Percentiles rank a stretch among this genome's conserved stretches.
Evolutionary conservation across 2,888 invertebrate genomes (phyloP).

Genomic region (Nymphalis urticae): DNA sequence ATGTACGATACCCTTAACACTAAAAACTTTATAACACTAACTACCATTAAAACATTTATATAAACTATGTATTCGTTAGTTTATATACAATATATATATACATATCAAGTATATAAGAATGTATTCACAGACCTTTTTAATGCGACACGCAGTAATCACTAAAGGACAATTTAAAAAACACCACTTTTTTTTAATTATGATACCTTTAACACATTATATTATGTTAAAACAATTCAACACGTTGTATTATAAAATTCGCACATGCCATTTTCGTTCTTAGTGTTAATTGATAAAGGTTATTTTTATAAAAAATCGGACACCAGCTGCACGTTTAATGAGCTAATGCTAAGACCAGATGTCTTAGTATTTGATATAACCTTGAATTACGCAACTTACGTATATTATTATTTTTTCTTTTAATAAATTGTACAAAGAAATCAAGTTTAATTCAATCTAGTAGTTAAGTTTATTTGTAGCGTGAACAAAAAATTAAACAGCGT

Average conservation of each 20-base stretch:
- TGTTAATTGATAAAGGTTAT: not conserved
- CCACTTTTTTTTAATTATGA: not conserved
- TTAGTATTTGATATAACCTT: slow-evolving; percentile 26
- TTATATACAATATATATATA: no score
- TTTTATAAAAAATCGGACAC: not conserved
- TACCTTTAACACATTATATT: slow-evolving; percentile 2
- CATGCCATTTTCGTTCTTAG: slow-evolving; percentile 8
- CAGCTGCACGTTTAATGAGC: slow-evolving; percentile 35
- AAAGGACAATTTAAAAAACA: slow-evolving; percentile 1
- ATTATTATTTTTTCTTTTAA: not conserved
- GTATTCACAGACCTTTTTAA: no score
- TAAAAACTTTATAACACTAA: no score
- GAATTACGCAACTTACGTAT: slow-evolving; percentile 24
- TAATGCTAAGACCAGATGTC: slow-evolving; percentile 32
- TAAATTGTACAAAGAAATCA: not conserved
- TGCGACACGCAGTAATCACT: not conserved
- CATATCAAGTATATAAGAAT: no score
- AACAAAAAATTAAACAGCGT: no score
- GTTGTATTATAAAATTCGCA: not conserved
- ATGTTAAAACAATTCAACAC: slow-evolving; percentile 5
- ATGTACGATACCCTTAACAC: no score
- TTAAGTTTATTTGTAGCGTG: not conserved
- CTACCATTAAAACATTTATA: no score
- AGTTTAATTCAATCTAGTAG: not conserved
- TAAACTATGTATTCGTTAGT: no score